A percentile compares a stretch with the other conserved stretches of the same genome.
Evolutionary conservation across 2,888 invertebrate genomes (phyloP).

Genomic region (Hofmannophila pseudospretella): DNA sequence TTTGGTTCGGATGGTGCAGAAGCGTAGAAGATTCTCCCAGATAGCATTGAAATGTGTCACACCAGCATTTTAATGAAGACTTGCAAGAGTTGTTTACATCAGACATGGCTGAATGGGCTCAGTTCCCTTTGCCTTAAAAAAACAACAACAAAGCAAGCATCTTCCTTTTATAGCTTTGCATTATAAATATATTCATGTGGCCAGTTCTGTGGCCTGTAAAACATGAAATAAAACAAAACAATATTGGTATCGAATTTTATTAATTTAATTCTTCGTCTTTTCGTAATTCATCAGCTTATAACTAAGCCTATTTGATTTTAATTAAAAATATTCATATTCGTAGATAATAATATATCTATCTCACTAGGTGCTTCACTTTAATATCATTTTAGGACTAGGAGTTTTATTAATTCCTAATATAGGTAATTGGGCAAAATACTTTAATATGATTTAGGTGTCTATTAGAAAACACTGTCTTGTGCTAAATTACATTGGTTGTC

Average conservation of each 20-base stretch:
- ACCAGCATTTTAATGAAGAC: too few species aligned
- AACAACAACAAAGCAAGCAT: too few species aligned
- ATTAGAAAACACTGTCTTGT: conserved; percentile 19
- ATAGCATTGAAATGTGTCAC: too few species aligned
- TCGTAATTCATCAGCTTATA: conserved; percentile 5
- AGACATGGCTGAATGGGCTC: too few species aligned
- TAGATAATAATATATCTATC: conserved; percentile 20
- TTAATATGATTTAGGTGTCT: too few species aligned
- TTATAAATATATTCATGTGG: too few species aligned
- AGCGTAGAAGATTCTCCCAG: too few species aligned
- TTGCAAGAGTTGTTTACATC: too few species aligned
- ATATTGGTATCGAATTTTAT: background rate
- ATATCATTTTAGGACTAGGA: background rate
- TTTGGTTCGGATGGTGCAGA: too few species aligned
- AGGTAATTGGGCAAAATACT: conserved; percentile 24
- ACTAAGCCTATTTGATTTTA: conserved; percentile 13
- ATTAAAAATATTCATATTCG: conserved; percentile 31
- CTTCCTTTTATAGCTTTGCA: too few species aligned
- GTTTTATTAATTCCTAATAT: conserved; percentile 1
- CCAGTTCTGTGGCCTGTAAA: background rate
- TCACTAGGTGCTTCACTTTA: conserved; percentile 22
- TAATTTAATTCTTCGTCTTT: conserved; percentile 5
- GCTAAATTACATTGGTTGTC: conserved; percentile 29
- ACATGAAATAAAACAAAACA: conserved; percentile 1
- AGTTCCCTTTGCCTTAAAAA: too few species aligned